Percentiles rank a stretch among this genome's conserved stretches.
Conservation (phyloP, 2,888 invertebrate genomes). For the Hybos culiciformis region DNA sequence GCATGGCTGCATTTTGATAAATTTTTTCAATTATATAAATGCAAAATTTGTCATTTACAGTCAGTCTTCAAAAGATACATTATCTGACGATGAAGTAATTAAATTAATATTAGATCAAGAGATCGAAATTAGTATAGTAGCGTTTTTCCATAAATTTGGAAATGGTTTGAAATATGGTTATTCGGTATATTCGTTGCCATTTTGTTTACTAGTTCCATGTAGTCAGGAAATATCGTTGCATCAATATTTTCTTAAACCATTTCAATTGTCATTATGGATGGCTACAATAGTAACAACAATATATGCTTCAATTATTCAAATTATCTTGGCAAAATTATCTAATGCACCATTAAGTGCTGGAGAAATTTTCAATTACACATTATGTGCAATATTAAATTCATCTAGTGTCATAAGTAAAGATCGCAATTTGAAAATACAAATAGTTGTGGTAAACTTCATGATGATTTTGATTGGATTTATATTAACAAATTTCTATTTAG, state of each 20-base stretch:
- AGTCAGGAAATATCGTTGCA: no score
- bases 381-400: not conserved
- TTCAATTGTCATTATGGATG: no score
- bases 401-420: no score
- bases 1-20: slow-evolving; percentile 1
- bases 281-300: not conserved
- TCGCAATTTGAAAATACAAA: not conserved
- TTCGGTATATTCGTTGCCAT: no score
- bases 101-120: not conserved
- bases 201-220: no score
- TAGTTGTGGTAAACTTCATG: slow-evolving; percentile 11
- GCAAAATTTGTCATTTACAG: slow-evolving; percentile 1
- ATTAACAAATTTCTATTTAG: slow-evolving; percentile 21
- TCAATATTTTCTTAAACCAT: no score
- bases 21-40: slow-evolving; percentile 4
- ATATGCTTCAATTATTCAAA: not conserved
- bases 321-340: not conserved
- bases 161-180: no score
- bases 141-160: no score
- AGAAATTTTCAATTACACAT: not conserved
- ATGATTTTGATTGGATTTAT: slow-evolving; percentile 19
- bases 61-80: no score
- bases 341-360: not conserved
- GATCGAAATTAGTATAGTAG: no score
- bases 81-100: no score